These are phyloP conservation scores for Equus quagga DNA, from an alignment of 2,113 vertebrate genomes.

Conservation along the genomic window DNA sequence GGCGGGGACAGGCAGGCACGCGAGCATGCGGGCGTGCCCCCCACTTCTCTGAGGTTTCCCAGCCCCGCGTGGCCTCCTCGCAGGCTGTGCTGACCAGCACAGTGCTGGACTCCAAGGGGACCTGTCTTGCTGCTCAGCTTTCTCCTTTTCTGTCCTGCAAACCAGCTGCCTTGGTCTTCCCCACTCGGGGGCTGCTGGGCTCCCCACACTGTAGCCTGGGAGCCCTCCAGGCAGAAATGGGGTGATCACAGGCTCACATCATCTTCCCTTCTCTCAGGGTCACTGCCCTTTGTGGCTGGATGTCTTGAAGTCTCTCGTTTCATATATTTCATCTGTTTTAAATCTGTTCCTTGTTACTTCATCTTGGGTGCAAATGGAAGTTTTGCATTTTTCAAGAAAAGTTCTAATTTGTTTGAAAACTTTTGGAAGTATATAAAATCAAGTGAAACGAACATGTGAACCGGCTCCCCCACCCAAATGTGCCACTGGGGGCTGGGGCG, in stretches of 20 bases:
- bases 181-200: not conserved
- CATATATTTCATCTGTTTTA: not conserved
- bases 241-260: too few relatives aligned
- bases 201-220: too few relatives aligned
- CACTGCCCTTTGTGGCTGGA: not conserved
- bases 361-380: not conserved
- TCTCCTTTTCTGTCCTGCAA: not conserved
- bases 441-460: not conserved
- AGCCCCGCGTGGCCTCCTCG: not conserved
- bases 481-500: not conserved
- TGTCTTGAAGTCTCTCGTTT: not conserved
- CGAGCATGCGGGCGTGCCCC: not conserved
- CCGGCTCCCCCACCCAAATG: not conserved
- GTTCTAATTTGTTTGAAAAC: not conserved
- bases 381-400: not conserved
- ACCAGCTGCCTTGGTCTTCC: not conserved
- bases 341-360: not conserved
- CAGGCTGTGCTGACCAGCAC: not conserved
- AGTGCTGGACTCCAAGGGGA: not conserved
- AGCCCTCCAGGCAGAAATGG: not conserved
- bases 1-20: not conserved
- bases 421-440: not conserved
- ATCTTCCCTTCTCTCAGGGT: not conserved
- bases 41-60: not conserved
- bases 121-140: too few relatives aligned